These are phyloP conservation scores for Drosophila lacteicornis DNA, from an alignment of 1,140 invertebrate genomes.

Conservation along the genomic window DNA sequence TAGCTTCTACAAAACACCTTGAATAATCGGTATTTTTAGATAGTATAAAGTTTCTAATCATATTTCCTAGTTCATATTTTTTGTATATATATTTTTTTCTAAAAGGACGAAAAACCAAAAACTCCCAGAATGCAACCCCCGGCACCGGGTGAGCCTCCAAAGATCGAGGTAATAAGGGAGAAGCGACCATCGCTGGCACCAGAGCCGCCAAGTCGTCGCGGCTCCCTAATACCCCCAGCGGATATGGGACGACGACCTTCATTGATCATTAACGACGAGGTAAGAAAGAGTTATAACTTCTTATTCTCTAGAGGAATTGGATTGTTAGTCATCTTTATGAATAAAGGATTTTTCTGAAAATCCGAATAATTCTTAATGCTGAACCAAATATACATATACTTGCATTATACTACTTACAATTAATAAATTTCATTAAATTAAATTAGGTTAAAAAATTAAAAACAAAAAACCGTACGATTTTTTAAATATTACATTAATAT, in stretches of 20 bases:
- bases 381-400: not conserved
- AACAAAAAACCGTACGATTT: not conserved
- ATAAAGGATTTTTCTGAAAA: not conserved
- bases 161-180: conserved; percentile 93
- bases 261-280: conserved; percentile 97
- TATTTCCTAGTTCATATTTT: no score
- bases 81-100: not conserved
- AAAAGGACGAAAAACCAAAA: conserved; percentile 85
- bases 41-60: no score
- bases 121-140: conserved; percentile 90
- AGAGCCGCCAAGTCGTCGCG: conserved; percentile 90
- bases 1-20: not conserved
- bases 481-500: not conserved
- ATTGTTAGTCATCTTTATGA: no score
- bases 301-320: not conserved
- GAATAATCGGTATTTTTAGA: no score
- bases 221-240: conserved; percentile 94
- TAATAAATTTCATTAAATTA: not conserved
- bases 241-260: conserved; percentile 93
- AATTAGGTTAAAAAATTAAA: no score
- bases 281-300: conserved; percentile 84
- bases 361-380: not conserved
- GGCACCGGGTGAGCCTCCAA: conserved; percentile 89
- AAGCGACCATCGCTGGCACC: conserved; percentile 91
- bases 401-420: not conserved